Percentiles rank a stretch among this genome's conserved stretches.
These are phyloP conservation scores for Opisthocomus hoazin DNA, from an alignment of 2,113 vertebrate species.

Conservation along the genomic window DNA sequence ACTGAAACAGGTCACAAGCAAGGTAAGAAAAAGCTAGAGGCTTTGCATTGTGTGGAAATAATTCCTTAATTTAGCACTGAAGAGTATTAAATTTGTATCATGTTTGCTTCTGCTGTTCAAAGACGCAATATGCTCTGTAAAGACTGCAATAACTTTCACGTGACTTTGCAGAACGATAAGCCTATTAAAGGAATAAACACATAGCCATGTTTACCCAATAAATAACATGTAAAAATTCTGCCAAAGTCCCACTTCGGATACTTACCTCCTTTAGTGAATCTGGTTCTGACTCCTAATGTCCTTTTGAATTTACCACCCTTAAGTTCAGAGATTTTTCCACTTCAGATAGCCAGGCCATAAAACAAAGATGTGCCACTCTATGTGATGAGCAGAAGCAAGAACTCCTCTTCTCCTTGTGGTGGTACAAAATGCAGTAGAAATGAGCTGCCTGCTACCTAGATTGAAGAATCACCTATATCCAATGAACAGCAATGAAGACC, in stretches of 20 bases:
- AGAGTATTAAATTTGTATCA: not conserved
- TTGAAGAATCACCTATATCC: not conserved
- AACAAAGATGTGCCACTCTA: not conserved
- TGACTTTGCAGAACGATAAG: not conserved
- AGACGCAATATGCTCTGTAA: not conserved
- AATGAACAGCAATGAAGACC: not conserved
- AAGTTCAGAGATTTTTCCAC: not conserved
- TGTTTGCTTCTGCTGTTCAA: not conserved
- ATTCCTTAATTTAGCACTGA: not conserved
- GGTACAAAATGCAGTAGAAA: not conserved
- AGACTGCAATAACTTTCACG: not conserved
- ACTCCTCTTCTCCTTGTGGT: not conserved
- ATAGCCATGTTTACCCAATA: not conserved
- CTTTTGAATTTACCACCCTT: not conserved
- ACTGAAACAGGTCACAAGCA: not conserved
- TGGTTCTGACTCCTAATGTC: not conserved
- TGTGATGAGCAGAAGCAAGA: not conserved
- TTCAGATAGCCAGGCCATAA: not conserved
- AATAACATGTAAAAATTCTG: not conserved
- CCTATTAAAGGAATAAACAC: not conserved
- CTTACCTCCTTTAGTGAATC: not conserved
- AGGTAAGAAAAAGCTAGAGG: not conserved
- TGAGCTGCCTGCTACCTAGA: not conserved
- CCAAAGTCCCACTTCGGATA: not conserved
- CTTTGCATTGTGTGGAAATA: not conserved